Percentiles rank a stretch among this genome's conserved stretches.
Conservation (phyloP, 2,888 invertebrate species). For the Eumacrocentrus americanus region DNA sequence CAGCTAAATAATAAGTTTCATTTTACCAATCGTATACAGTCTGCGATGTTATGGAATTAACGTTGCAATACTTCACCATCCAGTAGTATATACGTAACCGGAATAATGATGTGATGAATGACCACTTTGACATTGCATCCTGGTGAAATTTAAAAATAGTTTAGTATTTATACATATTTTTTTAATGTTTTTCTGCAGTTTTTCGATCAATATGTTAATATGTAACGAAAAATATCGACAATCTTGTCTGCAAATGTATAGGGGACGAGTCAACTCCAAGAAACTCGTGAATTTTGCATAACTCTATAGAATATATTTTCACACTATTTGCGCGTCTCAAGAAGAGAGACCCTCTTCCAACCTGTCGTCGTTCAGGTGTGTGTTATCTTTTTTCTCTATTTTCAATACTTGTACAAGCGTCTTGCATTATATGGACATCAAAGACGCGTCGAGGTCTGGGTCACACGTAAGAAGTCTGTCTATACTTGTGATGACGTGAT, state of each 20-base stretch:
- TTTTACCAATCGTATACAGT: neutral
- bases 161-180: too few relatives aligned
- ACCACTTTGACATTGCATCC: constrained; percentile 10
- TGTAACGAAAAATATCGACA: too few relatives aligned
- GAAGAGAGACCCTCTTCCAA: neutral
- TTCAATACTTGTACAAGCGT: constrained; percentile 4
- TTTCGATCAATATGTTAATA: too few relatives aligned
- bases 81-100: neutral
- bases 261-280: too few relatives aligned
- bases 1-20: constrained; percentile 11
- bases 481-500: constrained; percentile 9
- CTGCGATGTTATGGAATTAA: constrained; percentile 1
- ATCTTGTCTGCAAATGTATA: too few relatives aligned
- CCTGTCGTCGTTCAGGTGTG: too few relatives aligned
- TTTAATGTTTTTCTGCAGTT: too few relatives aligned
- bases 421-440: too few relatives aligned
- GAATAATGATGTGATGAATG: constrained; percentile 2
- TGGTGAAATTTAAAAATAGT: too few relatives aligned
- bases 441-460: constrained; percentile 29
- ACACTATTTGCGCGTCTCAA: neutral
- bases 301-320: neutral
- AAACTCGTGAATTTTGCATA: neutral
- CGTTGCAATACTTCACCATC: neutral
- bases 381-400: neutral
- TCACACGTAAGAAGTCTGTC: constrained; percentile 16